These are phyloP conservation scores for Corbicula japonica DNA, from an alignment of 2,888 invertebrate genomes.

Conservation along the genomic window DNA sequence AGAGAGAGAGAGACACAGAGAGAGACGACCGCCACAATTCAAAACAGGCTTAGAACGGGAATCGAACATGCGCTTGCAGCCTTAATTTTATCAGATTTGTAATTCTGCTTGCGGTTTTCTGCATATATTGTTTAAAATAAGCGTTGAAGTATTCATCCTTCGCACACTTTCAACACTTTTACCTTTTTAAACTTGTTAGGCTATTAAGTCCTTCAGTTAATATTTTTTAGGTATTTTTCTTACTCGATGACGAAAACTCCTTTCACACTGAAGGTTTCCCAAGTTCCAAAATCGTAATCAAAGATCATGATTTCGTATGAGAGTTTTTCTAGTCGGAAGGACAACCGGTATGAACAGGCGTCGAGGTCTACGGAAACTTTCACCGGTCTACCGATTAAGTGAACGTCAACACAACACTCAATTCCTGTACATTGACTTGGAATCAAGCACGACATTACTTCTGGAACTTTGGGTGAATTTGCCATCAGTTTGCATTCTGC, in stretches of 20 bases:
- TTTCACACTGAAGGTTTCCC: conserved; percentile 19
- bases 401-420: conserved; percentile 62
- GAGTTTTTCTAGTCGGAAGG: conserved; percentile 36
- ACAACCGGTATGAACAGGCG: conserved; percentile 53
- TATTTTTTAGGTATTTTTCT: too few relatives aligned
- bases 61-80: too few relatives aligned
- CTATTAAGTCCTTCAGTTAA: too few relatives aligned
- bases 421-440: conserved; percentile 52
- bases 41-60: too few relatives aligned
- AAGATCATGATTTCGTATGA: conserved; percentile 10
- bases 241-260: conserved; percentile 40
- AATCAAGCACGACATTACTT: conserved; percentile 52
- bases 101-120: too few relatives aligned
- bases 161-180: too few relatives aligned
- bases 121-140: too few relatives aligned
- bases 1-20: too few relatives aligned
- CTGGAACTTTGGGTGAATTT: conserved; percentile 46
- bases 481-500: conserved; percentile 44
- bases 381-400: conserved; percentile 46
- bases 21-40: too few relatives aligned
- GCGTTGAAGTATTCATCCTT: too few relatives aligned
- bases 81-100: too few relatives aligned
- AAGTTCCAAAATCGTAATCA: conserved; percentile 40
- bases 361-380: conserved; percentile 54
- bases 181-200: too few relatives aligned